Evolutionary conservation across 2,888 invertebrate species (phyloP).

Genomic region (Machimus atricapillus): DNA sequence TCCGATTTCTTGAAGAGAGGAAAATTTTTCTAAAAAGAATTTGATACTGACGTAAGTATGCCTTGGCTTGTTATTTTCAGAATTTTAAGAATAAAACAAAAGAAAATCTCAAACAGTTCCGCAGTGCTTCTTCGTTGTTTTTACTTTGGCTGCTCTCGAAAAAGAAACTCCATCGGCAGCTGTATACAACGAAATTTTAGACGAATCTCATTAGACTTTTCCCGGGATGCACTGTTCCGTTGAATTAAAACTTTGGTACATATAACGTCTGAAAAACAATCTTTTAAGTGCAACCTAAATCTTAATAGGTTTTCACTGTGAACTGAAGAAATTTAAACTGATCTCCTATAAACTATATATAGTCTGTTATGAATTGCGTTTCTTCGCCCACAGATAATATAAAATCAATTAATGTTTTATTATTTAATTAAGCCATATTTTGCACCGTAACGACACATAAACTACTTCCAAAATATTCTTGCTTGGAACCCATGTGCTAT

Average conservation of each 20-base stretch:
- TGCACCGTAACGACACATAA: too few relatives aligned
- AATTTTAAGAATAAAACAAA: not conserved
- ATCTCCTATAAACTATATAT: not conserved
- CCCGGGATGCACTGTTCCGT: not conserved
- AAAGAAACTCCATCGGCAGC: not conserved
- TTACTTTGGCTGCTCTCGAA: not conserved
- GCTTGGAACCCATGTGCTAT: too few relatives aligned
- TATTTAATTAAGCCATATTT: too few relatives aligned
- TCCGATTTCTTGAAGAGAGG: not conserved
- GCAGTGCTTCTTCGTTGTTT: not conserved
- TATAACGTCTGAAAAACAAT: not conserved
- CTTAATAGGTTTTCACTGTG: not conserved
- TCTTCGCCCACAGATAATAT: too few relatives aligned
- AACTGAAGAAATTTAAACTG: not conserved
- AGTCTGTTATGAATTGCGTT: too few relatives aligned
- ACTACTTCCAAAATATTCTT: too few relatives aligned
- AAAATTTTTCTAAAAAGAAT: not conserved
- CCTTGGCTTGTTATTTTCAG: constrained; percentile 13
- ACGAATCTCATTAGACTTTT: not conserved
- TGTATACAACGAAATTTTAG: not conserved
- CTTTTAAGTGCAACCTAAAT: not conserved
- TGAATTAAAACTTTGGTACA: not conserved
- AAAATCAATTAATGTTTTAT: too few relatives aligned
- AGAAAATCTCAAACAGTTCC: not conserved
- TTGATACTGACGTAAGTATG: constrained; percentile 33